phyloP scores from a whole-genome alignment of 2,113 vertebrate genomes.

The Xiphophorus hellerii region DNA sequence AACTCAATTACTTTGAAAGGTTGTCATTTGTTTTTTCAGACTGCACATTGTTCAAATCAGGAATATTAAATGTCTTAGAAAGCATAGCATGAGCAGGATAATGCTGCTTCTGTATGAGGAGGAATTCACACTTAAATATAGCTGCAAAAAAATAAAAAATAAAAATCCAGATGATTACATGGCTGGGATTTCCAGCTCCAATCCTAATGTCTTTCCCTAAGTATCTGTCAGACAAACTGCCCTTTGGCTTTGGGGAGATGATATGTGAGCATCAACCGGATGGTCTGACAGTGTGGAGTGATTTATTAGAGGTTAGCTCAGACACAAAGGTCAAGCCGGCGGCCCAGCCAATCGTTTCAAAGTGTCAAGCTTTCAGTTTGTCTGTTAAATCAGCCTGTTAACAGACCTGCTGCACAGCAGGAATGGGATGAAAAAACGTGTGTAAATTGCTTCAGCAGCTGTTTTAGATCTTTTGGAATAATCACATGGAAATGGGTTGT shows the following conservation, averaged over 20 bases:
- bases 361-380: slow-evolving; percentile 62
- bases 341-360: slow-evolving; percentile 62
- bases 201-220: slow-evolving; percentile 26
- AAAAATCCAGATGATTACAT: slow-evolving; percentile 16
- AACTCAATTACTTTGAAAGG: neutral
- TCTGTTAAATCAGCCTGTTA: slow-evolving; percentile 59
- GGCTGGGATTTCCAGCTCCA: slow-evolving; percentile 21
- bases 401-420: slow-evolving; percentile 32
- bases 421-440: slow-evolving; percentile 22
- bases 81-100: no score
- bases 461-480: slow-evolving; percentile 34
- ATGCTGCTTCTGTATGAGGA: neutral
- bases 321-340: slow-evolving; percentile 62
- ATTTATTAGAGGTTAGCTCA: slow-evolving; percentile 64
- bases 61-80: no score
- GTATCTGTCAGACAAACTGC: slow-evolving; percentile 34
- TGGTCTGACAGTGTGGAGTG: slow-evolving; percentile 39
- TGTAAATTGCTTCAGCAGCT: neutral
- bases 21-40: neutral
- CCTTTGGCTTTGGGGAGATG: slow-evolving; percentile 48
- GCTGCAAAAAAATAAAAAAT: no score
- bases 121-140: neutral
- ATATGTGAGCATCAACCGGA: slow-evolving; percentile 34
- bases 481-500: slow-evolving; percentile 42
- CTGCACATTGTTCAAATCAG: no score